A percentile compares a stretch with the other conserved stretches of the same genome.
Evolutionary conservation across 1,140 invertebrate species (phyloP).

Genomic region (Nomia melanderi): DNA sequence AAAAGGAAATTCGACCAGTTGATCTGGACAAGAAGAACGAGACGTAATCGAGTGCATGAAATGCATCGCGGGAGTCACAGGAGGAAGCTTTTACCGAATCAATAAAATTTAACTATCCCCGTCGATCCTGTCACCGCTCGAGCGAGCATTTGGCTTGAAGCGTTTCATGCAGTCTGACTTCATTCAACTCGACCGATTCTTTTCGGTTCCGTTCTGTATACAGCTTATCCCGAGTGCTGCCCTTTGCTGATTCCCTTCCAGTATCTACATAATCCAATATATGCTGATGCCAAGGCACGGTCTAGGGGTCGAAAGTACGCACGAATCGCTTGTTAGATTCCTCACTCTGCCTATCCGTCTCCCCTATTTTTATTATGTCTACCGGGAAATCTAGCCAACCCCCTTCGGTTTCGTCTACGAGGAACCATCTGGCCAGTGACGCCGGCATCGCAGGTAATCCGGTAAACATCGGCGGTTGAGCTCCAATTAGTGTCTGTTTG

Average conservation of each 20-base stretch:
- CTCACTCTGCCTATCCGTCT: constrained; percentile 3
- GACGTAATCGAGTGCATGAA: constrained; percentile 20
- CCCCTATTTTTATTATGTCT: constrained; percentile 74
- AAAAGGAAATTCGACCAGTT: neutral
- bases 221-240: constrained; percentile 49
- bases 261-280: constrained; percentile 73
- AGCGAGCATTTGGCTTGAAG: constrained; percentile 44
- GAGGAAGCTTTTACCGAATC: constrained; percentile 52
- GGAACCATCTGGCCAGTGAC: constrained; percentile 71
- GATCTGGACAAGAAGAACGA: neutral
- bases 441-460: constrained; percentile 60
- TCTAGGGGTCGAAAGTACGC: constrained; percentile 63
- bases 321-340: constrained; percentile 70
- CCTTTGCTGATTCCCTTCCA: constrained; percentile 37
- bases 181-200: constrained; percentile 59
- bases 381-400: constrained; percentile 73
- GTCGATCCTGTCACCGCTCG: constrained; percentile 31
- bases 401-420: constrained; percentile 50
- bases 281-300: constrained; percentile 60
- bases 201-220: constrained; percentile 52
- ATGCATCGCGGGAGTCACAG: constrained; percentile 14
- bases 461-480: constrained; percentile 65
- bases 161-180: constrained; percentile 55
- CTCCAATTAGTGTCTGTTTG: constrained; percentile 73
- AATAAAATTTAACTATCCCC: constrained; percentile 50